phyloP scores from a whole-genome alignment of 1,140 invertebrate genomes.

The Parapsyche elsis region DNA sequence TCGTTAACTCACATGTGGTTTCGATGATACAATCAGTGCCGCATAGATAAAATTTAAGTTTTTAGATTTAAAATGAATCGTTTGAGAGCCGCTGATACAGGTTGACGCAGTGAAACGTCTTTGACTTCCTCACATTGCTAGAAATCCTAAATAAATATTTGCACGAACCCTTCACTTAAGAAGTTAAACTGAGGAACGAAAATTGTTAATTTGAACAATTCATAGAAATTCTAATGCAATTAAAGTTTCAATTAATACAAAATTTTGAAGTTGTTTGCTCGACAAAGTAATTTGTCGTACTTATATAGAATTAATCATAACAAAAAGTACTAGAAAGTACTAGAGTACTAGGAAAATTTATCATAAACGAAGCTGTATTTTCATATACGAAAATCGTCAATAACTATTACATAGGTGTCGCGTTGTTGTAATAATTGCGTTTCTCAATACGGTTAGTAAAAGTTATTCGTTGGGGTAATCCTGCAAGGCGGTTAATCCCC shows the following conservation, averaged over 20 bases:
- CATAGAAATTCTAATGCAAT: background rate
- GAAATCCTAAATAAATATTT: slow-evolving; percentile 32
- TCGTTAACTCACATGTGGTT: no score
- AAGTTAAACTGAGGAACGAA: background rate
- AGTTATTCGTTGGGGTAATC: slow-evolving; percentile 10
- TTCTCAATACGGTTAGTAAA: slow-evolving; percentile 1
- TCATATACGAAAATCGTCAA: background rate
- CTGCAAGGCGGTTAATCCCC: slow-evolving; percentile 33
- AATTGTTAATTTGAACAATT: slow-evolving; percentile 10
- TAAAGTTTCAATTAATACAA: background rate
- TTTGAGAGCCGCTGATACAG: background rate
- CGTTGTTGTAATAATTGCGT: background rate
- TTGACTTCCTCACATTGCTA: slow-evolving; percentile 9
- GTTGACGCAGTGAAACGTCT: background rate
- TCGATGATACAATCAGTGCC: no score
- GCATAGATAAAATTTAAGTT: no score
- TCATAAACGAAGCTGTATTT: background rate
- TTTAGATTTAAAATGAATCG: no score
- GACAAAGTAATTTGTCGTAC: background rate
- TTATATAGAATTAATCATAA: background rate
- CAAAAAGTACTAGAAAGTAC: background rate
- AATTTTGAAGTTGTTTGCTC: background rate
- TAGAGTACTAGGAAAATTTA: background rate
- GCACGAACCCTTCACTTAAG: slow-evolving; percentile 9
- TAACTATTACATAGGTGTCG: background rate